Evolutionary conservation across 1,140 invertebrate species (phyloP).

Genomic region (Dinoponera quadriceps): DNA sequence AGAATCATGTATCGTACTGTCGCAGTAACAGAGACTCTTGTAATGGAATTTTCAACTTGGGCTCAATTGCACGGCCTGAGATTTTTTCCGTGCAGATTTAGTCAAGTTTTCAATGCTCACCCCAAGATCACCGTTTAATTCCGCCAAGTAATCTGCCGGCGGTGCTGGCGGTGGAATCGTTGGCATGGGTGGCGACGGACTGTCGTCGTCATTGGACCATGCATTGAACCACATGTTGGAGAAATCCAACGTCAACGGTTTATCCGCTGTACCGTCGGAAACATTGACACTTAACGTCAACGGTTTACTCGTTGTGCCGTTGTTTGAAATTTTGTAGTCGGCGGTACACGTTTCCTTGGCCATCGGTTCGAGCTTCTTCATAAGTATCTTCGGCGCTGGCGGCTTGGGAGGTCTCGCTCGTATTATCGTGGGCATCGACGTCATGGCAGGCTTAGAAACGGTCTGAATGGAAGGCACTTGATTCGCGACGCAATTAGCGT

Average conservation of each 20-base stretch:
- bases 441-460: slow-evolving; percentile 54
- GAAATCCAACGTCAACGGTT: slow-evolving; percentile 67
- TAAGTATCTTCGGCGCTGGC: slow-evolving; percentile 68
- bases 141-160: slow-evolving; percentile 85
- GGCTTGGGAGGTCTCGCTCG: slow-evolving; percentile 83
- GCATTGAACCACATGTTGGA: slow-evolving; percentile 70
- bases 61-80: no score
- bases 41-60: no score
- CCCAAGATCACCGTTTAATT: slow-evolving; percentile 66
- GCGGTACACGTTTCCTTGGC: slow-evolving; percentile 8
- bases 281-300: not conserved
- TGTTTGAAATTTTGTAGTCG: slow-evolving; percentile 3
- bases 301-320: not conserved
- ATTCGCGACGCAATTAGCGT: slow-evolving; percentile 51
- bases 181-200: slow-evolving; percentile 91
- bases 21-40: no score
- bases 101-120: slow-evolving; percentile 69
- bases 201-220: slow-evolving; percentile 75
- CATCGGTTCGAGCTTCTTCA: slow-evolving; percentile 58
- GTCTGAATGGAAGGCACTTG: slow-evolving; percentile 64
- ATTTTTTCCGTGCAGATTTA: no score
- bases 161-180: slow-evolving; percentile 90
- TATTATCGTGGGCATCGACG: slow-evolving; percentile 89
- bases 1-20: no score
- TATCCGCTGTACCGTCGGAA: not conserved